These are phyloP conservation scores for Syrista parreyssii DNA, from an alignment of 2,888 invertebrate species.

Conservation along the genomic window DNA sequence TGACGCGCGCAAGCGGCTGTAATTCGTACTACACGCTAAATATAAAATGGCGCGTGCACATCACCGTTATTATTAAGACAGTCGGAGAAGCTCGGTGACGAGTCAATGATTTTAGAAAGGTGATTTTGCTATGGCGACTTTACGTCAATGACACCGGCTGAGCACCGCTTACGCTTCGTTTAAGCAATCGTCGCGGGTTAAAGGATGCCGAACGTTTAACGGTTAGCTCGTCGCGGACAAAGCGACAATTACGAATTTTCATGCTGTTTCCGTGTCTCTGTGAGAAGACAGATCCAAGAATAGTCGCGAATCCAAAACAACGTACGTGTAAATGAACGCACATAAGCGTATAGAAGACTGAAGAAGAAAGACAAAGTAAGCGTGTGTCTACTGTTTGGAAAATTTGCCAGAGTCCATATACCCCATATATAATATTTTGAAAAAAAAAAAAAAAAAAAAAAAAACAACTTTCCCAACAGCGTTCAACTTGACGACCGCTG, in stretches of 20 bases:
- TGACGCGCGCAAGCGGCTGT: neutral
- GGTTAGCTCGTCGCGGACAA: neutral
- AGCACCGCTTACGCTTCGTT: neutral
- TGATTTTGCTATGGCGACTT: neutral
- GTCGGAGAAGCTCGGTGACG: neutral
- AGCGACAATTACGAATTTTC: neutral
- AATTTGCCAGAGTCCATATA: neutral
- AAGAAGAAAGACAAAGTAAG: neutral
- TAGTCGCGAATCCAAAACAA: neutral
- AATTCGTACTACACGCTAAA: neutral
- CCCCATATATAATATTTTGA: neutral
- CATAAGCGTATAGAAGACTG: no score
- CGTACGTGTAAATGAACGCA: neutral
- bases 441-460: no score
- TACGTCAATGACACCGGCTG: neutral
- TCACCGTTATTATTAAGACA: constrained; percentile 11
- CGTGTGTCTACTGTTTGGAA: neutral
- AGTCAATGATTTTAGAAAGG: constrained; percentile 9
- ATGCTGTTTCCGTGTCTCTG: neutral
- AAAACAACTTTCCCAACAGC: neutral
- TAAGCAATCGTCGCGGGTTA: neutral
- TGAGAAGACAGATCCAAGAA: no score
- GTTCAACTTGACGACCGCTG: neutral
- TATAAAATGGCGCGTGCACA: neutral
- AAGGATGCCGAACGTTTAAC: neutral